Evolutionary conservation across 1,140 invertebrate species (phyloP).

Genomic region (Anadara kagoshimensis): DNA sequence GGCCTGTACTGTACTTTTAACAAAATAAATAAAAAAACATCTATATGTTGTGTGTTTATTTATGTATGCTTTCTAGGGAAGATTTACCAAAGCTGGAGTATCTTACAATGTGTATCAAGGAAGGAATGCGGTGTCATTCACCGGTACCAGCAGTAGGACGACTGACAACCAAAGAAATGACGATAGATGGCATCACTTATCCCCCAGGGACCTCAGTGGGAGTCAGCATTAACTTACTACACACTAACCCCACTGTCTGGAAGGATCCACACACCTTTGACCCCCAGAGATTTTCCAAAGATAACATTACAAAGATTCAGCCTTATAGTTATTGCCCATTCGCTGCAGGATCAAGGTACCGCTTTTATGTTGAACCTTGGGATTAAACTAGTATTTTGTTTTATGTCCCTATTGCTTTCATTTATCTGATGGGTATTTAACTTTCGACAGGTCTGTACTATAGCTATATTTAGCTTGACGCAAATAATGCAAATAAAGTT

Average conservation of each 20-base stretch:
- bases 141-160: constrained; percentile 77
- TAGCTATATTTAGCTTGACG: too few relatives aligned
- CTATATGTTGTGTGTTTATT: too few relatives aligned
- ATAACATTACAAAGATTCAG: constrained; percentile 40
- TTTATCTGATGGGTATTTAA: too few relatives aligned
- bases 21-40: too few relatives aligned
- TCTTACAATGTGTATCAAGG: constrained; percentile 71
- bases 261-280: constrained; percentile 41
- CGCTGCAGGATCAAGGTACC: constrained; percentile 50
- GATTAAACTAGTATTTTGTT: neutral
- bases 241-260: constrained; percentile 53
- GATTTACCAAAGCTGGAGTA: constrained; percentile 65
- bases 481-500: too few relatives aligned
- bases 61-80: constrained; percentile 44
- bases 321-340: constrained; percentile 51
- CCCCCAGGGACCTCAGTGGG: constrained; percentile 45
- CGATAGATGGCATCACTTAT: constrained; percentile 55
- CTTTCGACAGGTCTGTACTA: too few relatives aligned
- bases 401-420: neutral
- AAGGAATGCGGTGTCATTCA: constrained; percentile 67
- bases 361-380: neutral
- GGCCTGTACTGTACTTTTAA: too few relatives aligned
- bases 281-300: constrained; percentile 56
- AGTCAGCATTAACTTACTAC: constrained; percentile 37
- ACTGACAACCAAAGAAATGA: constrained; percentile 80